phyloP scores from a whole-genome alignment of 92 coral and sea anemone species.

The Siderastrea radians region DNA sequence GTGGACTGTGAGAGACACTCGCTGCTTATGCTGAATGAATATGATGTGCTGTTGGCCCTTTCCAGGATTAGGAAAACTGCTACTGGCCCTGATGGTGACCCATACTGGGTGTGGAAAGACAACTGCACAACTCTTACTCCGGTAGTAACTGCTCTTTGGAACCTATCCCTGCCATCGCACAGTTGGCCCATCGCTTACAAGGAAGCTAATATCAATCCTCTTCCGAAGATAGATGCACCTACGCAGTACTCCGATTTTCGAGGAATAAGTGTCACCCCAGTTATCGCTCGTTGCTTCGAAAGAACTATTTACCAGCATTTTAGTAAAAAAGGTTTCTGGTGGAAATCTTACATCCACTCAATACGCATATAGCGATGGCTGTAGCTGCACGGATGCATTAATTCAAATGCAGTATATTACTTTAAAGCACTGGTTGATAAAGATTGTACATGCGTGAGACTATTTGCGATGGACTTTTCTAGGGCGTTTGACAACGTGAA shows the following conservation, averaged over 20 bases:
- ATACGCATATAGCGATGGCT: conserved; percentile 11
- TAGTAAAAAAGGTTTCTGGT: neutral
- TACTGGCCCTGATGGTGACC: conserved; percentile 62
- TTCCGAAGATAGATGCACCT: conserved; percentile 59
- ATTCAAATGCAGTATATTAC: neutral
- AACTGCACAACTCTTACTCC: conserved; percentile 48
- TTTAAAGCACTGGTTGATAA: neutral
- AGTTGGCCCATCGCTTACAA: conserved; percentile 64
- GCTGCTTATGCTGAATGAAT: no score
- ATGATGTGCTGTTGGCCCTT: no score
- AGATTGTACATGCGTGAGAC: neutral
- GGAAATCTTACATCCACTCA: neutral
- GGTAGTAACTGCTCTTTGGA: conserved; percentile 48
- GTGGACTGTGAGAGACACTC: no score
- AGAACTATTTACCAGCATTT: neutral
- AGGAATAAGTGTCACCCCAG: conserved; percentile 58
- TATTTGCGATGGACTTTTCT: conserved; percentile 9
- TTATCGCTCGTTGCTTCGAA: conserved; percentile 4
- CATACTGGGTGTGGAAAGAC: conserved; percentile 69
- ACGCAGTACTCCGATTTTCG: conserved; percentile 49
- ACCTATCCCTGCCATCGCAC: conserved; percentile 41
- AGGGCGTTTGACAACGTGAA: conserved; percentile 29
- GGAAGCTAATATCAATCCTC: conserved; percentile 56
- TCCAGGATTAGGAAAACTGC: conserved; percentile 1
- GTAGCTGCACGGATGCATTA: conserved; percentile 5